phyloP scores from a whole-genome alignment of 1,140 invertebrate genomes.

The Myzus persicae region DNA sequence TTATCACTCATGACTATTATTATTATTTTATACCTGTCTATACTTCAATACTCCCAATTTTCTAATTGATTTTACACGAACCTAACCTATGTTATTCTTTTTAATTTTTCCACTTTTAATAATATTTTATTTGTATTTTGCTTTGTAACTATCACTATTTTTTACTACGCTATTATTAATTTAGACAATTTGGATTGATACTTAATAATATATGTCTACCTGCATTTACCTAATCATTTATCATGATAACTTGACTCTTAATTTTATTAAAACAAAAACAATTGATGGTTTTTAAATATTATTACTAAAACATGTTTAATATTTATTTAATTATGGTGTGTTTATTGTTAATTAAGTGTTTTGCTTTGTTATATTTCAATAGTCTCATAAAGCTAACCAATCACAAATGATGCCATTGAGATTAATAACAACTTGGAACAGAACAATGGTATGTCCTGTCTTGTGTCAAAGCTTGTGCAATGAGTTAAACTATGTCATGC shows the following conservation, averaged over 20 bases:
- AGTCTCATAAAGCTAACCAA: neutral
- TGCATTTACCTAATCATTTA: neutral
- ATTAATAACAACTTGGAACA: constrained; percentile 16
- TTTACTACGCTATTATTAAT: no score
- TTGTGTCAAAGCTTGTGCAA: constrained; percentile 33
- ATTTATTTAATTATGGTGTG: neutral
- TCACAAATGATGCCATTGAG: neutral
- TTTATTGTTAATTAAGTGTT: neutral
- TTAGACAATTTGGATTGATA: neutral
- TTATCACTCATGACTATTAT: no score
- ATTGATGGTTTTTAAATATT: neutral
- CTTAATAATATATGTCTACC: neutral
- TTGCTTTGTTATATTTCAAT: neutral
- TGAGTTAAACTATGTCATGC: constrained; percentile 13
- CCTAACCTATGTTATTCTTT: no score
- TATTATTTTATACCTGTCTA: neutral
- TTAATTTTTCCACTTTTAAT: no score
- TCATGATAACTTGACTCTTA: neutral
- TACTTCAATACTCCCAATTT: no score
- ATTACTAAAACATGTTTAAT: neutral
- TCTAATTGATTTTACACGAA: no score
- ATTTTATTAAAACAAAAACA: neutral
- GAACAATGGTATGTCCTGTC: neutral
- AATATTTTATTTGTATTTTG: no score
- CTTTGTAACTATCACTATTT: no score